Evolutionary conservation across 2,797 vertebrate species (phyloP).

Genomic region (Smutsia temminckii): DNA sequence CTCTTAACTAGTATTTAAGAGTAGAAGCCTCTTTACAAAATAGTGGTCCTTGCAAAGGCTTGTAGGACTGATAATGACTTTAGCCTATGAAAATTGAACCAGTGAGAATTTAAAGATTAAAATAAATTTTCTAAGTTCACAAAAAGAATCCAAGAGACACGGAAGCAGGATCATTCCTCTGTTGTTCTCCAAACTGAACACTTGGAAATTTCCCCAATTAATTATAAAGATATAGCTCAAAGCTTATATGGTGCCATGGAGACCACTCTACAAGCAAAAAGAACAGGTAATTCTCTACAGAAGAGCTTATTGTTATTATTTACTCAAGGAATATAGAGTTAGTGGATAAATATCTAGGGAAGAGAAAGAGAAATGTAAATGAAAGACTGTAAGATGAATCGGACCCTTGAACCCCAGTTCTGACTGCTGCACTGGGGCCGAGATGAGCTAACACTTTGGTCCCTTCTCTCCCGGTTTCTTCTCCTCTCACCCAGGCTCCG

Average conservation of each 20-base stretch:
- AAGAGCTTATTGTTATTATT: background rate
- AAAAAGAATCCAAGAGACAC: background rate
- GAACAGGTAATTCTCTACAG: background rate
- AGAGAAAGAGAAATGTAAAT: background rate
- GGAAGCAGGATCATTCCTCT: background rate
- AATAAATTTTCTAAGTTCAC: constrained; percentile 6
- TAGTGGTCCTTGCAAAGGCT: background rate
- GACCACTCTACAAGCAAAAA: constrained; percentile 31
- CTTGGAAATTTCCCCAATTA: background rate
- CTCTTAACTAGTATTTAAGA: background rate
- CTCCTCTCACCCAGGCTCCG: background rate
- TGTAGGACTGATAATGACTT: background rate
- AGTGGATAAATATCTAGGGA: background rate
- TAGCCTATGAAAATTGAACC: background rate
- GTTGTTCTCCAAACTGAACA: background rate
- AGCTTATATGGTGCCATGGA: background rate
- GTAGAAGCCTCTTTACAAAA: constrained; percentile 27
- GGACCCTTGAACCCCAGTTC: background rate
- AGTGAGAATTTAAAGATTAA: background rate
- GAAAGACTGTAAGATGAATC: background rate
- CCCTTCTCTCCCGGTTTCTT: background rate
- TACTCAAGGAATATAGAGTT: background rate
- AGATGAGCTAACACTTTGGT: fast-evolving
- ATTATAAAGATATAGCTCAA: background rate
- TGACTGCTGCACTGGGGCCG: background rate